Evolutionary conservation across 2,797 vertebrate species (phyloP).

Genomic region (Alauda arvensis): DNA sequence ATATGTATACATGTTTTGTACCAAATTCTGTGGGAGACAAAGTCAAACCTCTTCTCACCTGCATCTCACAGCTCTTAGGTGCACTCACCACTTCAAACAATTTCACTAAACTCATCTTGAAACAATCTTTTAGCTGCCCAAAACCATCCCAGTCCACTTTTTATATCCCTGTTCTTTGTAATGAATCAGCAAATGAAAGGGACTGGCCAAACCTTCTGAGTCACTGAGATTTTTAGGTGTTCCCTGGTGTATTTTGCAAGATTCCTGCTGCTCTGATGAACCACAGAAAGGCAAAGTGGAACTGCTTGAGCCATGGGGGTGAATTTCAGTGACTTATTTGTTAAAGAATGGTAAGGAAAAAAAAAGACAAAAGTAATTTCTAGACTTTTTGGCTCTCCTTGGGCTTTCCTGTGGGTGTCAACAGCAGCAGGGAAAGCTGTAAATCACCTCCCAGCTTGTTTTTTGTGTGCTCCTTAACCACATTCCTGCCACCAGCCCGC

Average conservation of each 20-base stretch:
- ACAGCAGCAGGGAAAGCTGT: neutral
- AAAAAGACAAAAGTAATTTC: conserved; percentile 5
- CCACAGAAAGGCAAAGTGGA: conserved; percentile 23
- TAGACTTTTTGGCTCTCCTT: neutral
- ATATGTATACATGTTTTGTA: neutral
- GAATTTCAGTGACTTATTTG: neutral
- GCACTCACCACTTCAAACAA: neutral
- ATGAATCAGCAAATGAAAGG: conserved; percentile 29
- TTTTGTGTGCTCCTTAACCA: neutral
- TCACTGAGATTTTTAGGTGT: conserved; percentile 26
- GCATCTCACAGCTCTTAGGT: neutral
- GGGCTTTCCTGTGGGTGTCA: neutral
- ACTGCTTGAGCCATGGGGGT: neutral
- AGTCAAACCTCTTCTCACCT: neutral
- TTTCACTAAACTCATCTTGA: conserved; percentile 22
- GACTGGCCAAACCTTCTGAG: conserved; percentile 45
- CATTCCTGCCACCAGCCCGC: neutral
- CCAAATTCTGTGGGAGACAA: neutral
- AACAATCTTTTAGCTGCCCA: neutral
- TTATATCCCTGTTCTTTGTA: neutral
- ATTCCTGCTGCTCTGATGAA: conserved; percentile 41
- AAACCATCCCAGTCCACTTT: neutral
- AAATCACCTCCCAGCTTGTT: neutral
- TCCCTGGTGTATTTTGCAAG: conserved; percentile 44
- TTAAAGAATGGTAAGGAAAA: conserved; percentile 3